Base-by-base conservation (phyloP, 2,888 invertebrate genomes). In the Mactromeris polynyma region DNA sequence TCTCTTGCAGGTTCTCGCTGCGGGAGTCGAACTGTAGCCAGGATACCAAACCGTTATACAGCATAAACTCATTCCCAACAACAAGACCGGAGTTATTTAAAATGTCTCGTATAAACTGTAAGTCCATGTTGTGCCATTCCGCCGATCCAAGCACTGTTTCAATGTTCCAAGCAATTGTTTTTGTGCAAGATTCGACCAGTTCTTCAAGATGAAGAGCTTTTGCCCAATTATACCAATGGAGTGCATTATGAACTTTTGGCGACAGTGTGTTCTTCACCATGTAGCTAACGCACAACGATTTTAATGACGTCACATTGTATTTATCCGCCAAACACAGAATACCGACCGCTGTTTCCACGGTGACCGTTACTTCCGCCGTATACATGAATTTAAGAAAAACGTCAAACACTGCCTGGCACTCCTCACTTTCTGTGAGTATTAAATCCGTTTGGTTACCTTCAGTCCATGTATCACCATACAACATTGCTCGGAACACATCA, bases 251-350 rank as follows among this genome's bases (percentile, higher is more conserved):
- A 2, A 96, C 95, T 42, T 95, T 94, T 0, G 96, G 96, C 0
- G 96, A 96, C 83, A 94, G 93, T 17, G 96, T 94, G 88, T 96
- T 94, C n/a, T 96, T 94, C 11, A 95, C 93, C 97, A 97, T 97
- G 92, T 96, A 97, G n/a, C 93, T 90, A 0, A 94, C 94, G 87
- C 96, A 96, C 54, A 96, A 92, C 6, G 92, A 88, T 88, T 96
- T 96, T 79, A 97, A 92, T 7, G 97, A 96, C 19, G 91, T 90
- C 17, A 97, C 96, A 82, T 96, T 95, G 92, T 97, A 97, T 90
- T 97, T 97, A 91, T 96, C 97, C 0, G 97, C 96, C 54, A 97
- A 93, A 90, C 96, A 96, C 46, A 97, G 92, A 84, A 97, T 95
- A 0, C 96, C 96, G 0, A 96, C 95, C 19, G 96, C 96, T 31